Conservation (phyloP, 1,140 invertebrate species). For the Ceratoteleas bidentatus region DNA sequence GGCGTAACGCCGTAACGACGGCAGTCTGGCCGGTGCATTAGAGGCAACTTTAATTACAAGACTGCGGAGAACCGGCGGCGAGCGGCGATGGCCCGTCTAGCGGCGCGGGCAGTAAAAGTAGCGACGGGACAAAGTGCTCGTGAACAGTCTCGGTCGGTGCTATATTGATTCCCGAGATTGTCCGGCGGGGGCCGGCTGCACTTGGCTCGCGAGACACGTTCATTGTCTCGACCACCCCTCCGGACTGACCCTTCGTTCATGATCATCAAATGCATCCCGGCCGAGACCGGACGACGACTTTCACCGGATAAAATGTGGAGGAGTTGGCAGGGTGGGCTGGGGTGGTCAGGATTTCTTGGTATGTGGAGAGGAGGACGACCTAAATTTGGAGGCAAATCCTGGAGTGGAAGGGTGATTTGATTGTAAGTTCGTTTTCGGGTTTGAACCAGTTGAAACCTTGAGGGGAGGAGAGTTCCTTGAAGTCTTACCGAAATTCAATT, state of each 20-base stretch:
- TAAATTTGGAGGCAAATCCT: no score
- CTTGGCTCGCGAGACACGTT: slow-evolving; percentile 75
- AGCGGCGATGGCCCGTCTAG: slow-evolving; percentile 52
- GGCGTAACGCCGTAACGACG: slow-evolving; percentile 64
- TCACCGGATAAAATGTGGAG: slow-evolving; percentile 58
- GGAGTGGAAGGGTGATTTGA: no score
- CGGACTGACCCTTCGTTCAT: slow-evolving; percentile 67
- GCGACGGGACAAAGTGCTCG: slow-evolving; percentile 64
- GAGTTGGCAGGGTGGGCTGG: neutral
- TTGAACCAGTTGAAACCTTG: no score
- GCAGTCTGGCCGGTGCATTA: slow-evolving; percentile 71
- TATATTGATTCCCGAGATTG: slow-evolving; percentile 69
- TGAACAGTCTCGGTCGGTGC: slow-evolving; percentile 67
- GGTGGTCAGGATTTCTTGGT: no score
- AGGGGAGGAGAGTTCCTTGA: no score
- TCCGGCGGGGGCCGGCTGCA: slow-evolving; percentile 56
- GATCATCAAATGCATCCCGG: slow-evolving; percentile 66
- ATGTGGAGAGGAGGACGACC: no score
- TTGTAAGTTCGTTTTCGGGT: no score
- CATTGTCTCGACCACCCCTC: slow-evolving; percentile 69
- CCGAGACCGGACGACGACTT: slow-evolving; percentile 41
- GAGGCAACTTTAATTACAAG: slow-evolving; percentile 73
- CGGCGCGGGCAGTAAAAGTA: slow-evolving; percentile 56
- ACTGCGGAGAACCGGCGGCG: slow-evolving; percentile 60
- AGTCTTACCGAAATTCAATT: neutral